Base-by-base conservation (phyloP, 2,888 invertebrate genomes). In the Sycophila texana region DNA sequence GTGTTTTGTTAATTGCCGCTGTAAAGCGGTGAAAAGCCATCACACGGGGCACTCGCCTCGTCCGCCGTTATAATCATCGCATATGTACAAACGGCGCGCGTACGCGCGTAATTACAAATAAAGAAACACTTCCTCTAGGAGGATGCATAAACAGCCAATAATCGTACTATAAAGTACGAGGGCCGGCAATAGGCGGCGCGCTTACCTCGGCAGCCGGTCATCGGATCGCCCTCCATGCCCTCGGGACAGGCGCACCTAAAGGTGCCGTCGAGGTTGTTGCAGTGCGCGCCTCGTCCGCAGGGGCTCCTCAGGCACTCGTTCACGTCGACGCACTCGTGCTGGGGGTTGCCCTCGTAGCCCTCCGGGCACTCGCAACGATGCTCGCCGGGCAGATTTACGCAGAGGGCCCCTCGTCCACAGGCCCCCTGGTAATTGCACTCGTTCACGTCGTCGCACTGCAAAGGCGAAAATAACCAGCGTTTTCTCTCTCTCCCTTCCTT, bases 311-410 rank as follows among this genome's bases (percentile, higher is more conserved):
- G 58, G 87, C 97, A 97, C 90, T 95, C 96, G 90, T 97, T 94
- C 76, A 93, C 91, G 88, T 96, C 96, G 77, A 91, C 89, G 89
- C 97, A 97, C 72, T 94, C 95, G 81, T 93, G 93, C 84, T 94
- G 93, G 57, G 96, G 95, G 88, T 96, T 95, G 26, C 97, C 97
- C 82, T 95, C 94, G 90, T 93, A 95, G 83, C 96, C 97, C 80
- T 94, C 92, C 39, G 95, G 96, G 88, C 97, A 97, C 88, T 95
- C 94, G 92, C 97, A 98, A 89, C 94, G 94, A 91, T 95, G 94
- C 83, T 95, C 94, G 80, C 97, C 97, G 79, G 94, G 94, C 80
- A 95, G 91, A 90, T 97, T 97, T 74, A 94, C 93, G 91, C 97
- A 97, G 75, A 94, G 90, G 22, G 98, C 96, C 82, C 95, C 94